phyloP scores from a whole-genome alignment of 2,888 invertebrate genomes.

The Dorcus hopei region DNA sequence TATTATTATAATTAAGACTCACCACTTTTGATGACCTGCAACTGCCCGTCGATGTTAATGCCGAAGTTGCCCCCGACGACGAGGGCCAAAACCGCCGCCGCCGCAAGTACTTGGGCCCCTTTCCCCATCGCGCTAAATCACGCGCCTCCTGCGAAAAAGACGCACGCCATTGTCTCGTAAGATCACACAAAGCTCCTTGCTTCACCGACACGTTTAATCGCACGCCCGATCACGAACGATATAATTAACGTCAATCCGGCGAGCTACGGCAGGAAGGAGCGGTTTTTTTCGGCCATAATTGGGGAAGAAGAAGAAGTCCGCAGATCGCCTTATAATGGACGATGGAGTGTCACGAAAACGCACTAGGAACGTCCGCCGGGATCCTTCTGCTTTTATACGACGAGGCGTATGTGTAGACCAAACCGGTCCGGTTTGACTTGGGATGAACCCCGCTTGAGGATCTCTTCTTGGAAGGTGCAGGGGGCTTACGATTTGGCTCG shows the following conservation, averaged over 20 bases:
- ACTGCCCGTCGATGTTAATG: slow-evolving; percentile 49
- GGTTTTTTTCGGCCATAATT: not conserved
- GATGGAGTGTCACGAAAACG: slow-evolving; percentile 7
- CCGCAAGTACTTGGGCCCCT: not conserved
- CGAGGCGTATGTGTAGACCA: no score
- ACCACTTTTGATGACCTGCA: slow-evolving; percentile 50
- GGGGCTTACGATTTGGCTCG: no score
- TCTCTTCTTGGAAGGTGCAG: no score
- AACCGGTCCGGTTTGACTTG: no score
- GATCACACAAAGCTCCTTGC: slow-evolving; percentile 13
- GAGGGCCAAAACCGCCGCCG: not conserved
- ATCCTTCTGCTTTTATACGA: not conserved
- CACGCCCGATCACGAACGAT: slow-evolving; percentile 3
- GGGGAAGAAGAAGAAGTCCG: not conserved
- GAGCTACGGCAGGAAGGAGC: not conserved
- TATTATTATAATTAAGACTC: slow-evolving; percentile 24
- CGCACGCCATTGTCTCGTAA: slow-evolving; percentile 13
- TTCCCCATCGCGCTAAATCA: slow-evolving; percentile 8
- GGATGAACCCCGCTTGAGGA: no score
- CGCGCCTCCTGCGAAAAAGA: slow-evolving; percentile 6
- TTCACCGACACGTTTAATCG: slow-evolving; percentile 13
- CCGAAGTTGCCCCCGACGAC: slow-evolving; percentile 2
- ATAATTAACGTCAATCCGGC: slow-evolving; percentile 1
- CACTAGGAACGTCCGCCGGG: slow-evolving; percentile 9
- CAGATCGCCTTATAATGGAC: slow-evolving; percentile 15